These are phyloP conservation scores for Gisinianus flammeolus DNA, from an alignment of 2,888 invertebrate species.

Conservation along the genomic window DNA sequence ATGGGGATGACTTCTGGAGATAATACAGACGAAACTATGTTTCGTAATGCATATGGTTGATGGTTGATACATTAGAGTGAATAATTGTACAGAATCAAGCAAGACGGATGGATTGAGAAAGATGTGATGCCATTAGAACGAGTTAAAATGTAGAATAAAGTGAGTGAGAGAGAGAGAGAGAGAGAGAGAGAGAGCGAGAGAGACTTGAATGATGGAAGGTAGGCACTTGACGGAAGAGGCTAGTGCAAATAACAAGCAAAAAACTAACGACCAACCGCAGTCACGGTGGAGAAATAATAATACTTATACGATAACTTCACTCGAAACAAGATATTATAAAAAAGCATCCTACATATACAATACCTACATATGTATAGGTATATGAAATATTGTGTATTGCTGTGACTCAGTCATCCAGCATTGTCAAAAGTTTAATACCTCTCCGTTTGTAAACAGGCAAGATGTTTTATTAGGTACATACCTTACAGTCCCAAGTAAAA, in stretches of 20 bases:
- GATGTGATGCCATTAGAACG: conserved; percentile 37
- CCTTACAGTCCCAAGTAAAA: no score
- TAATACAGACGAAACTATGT: no score
- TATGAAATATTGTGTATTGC: no score
- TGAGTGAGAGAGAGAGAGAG: not conserved
- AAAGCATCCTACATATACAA: no score
- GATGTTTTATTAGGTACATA: no score
- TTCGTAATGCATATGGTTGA: no score
- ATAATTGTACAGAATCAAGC: conserved; percentile 15
- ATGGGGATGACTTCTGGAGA: no score
- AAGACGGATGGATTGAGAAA: conserved; percentile 18
- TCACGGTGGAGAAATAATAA: conserved; percentile 35
- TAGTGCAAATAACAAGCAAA: conserved; percentile 51
- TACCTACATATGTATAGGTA: no score
- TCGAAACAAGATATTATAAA: no score
- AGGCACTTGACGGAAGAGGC: conserved; percentile 32
- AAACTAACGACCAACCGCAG: conserved; percentile 49
- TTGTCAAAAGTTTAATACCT: no score
- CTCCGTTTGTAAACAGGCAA: no score
- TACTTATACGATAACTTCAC: not conserved
- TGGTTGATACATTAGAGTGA: conserved; percentile 25
- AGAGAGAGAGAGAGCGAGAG: conserved; percentile 31
- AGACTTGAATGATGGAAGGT: conserved; percentile 38
- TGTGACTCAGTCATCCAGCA: no score
- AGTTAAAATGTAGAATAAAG: conserved; percentile 27